These are phyloP conservation scores for Alces alces DNA, from an alignment of 2,113 vertebrate genomes.

Conservation along the genomic window DNA sequence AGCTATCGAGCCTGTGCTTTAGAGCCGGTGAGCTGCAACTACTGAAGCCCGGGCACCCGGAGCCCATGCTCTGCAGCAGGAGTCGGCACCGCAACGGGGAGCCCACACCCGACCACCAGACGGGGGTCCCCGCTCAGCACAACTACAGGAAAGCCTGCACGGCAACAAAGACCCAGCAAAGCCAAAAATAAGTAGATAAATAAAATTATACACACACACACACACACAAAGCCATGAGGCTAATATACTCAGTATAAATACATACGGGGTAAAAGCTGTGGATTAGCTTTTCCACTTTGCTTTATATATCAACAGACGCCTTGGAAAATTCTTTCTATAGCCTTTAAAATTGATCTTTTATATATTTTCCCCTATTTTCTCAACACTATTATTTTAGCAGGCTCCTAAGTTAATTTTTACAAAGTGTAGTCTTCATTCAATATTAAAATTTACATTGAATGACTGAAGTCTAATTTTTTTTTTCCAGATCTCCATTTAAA, in stretches of 20 bases:
- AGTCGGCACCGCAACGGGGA: rapidly evolving
- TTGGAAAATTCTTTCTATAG: not conserved
- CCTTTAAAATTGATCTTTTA: not conserved
- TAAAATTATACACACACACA: not conserved
- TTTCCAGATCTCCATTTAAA: not conserved
- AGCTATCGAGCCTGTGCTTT: not conserved
- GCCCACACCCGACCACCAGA: not conserved
- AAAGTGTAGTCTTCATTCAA: not conserved
- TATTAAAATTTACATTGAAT: not conserved
- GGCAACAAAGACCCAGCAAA: not conserved
- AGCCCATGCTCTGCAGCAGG: not conserved
- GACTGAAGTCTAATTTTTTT: not conserved
- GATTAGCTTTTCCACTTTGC: not conserved
- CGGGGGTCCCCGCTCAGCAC: not conserved
- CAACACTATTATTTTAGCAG: not conserved
- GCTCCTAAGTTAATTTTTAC: not conserved
- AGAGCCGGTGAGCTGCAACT: not conserved
- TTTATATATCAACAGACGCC: no score
- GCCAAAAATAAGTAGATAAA: not conserved
- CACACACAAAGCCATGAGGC: not conserved
- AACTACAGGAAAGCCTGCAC: not conserved
- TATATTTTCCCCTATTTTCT: not conserved
- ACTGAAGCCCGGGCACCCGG: not conserved
- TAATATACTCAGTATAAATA: not conserved
- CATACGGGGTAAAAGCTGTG: not conserved